Evolutionary conservation across 1,140 invertebrate species (phyloP).

Genomic region (Pogonus chalceus): DNA sequence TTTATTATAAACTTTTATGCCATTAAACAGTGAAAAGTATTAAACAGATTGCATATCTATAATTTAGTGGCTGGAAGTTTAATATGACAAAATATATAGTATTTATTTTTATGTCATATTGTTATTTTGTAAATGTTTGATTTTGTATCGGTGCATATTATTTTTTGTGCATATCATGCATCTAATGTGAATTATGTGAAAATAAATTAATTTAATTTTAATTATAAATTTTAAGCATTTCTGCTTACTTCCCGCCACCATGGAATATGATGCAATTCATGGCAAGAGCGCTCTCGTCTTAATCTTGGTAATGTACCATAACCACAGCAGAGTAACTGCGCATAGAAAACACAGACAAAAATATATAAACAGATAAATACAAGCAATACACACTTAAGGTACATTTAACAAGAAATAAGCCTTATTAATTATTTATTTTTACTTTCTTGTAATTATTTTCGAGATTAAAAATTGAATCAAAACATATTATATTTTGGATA

Average conservation of each 20-base stretch:
- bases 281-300: slow-evolving; percentile 59
- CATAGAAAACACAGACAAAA: slow-evolving; percentile 35
- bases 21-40: background rate
- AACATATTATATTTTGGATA: too few species aligned
- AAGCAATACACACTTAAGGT: slow-evolving; percentile 15
- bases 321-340: slow-evolving; percentile 53
- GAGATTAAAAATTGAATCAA: too few species aligned
- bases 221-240: too few species aligned
- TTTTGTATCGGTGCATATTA: too few species aligned
- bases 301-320: slow-evolving; percentile 58
- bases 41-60: background rate
- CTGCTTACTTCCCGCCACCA: slow-evolving; percentile 31
- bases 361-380: slow-evolving; percentile 17
- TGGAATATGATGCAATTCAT: slow-evolving; percentile 47
- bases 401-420: slow-evolving; percentile 12
- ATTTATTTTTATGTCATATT: background rate
- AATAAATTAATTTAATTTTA: too few species aligned
- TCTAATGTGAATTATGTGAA: too few species aligned
- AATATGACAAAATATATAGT: background rate
- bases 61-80: background rate
- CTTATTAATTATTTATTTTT: too few species aligned
- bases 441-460: too few species aligned
- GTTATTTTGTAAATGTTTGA: background rate
- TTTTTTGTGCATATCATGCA: too few species aligned
- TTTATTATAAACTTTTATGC: slow-evolving; percentile 12